phyloP scores from a whole-genome alignment of 2,888 invertebrate genomes.

The Xanthia togata region DNA sequence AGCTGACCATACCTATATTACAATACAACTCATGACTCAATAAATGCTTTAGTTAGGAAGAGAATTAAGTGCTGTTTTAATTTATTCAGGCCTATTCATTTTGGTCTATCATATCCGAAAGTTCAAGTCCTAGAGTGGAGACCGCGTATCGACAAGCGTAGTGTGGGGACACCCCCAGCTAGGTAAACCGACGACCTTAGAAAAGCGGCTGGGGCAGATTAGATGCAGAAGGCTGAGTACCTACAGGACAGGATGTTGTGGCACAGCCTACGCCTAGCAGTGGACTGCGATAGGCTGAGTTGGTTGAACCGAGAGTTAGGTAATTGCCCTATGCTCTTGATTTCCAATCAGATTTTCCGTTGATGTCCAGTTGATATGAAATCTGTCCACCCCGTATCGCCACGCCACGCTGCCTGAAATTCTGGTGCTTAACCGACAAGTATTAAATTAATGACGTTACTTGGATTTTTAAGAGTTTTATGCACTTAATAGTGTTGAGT shows the following conservation, averaged over 20 bases:
- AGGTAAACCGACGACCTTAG: neutral
- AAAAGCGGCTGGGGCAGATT: neutral
- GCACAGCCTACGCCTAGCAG: neutral
- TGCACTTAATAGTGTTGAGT: too few relatives aligned
- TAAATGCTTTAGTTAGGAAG: neutral
- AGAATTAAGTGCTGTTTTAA: neutral
- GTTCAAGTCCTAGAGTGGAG: neutral
- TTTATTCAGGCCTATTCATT: neutral
- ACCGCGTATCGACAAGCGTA: neutral
- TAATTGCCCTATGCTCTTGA: neutral
- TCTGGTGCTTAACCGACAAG: slow-evolving; percentile 2
- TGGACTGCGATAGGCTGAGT: too few relatives aligned
- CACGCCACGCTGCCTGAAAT: neutral
- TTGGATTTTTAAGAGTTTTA: too few relatives aligned
- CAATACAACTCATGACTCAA: too few relatives aligned
- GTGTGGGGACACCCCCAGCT: neutral
- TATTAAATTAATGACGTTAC: neutral
- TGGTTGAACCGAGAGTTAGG: too few relatives aligned
- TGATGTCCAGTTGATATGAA: neutral
- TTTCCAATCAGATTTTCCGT: neutral
- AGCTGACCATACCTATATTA: too few relatives aligned
- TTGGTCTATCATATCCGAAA: too few relatives aligned
- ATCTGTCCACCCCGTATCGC: neutral
- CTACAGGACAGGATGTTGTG: too few relatives aligned
- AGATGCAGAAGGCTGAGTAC: too few relatives aligned